Evolutionary conservation across 2,797 vertebrate species (phyloP).

Genomic region (Streptopelia turtur): DNA sequence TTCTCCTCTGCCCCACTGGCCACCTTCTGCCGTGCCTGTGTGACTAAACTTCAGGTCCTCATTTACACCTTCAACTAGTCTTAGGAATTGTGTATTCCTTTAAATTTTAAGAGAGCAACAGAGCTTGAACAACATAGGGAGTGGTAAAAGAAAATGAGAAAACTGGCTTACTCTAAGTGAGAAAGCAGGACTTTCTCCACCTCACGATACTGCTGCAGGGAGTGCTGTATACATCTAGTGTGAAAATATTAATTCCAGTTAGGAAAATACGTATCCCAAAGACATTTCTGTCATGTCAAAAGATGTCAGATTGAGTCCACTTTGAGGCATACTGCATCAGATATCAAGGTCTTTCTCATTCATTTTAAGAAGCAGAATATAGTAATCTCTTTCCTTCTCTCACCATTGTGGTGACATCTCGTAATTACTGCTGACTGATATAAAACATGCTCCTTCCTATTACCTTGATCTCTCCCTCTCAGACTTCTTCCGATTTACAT

Average conservation of each 20-base stretch:
- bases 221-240: background rate
- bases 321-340: background rate
- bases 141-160: background rate
- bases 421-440: background rate
- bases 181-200: background rate
- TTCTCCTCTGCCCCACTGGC: background rate
- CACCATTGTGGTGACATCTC: background rate
- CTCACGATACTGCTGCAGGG: background rate
- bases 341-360: background rate
- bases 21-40: background rate
- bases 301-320: background rate
- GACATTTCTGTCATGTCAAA: background rate
- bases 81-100: background rate
- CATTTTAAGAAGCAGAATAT: rapidly evolving
- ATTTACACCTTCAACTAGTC: background rate
- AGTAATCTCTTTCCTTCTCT: background rate
- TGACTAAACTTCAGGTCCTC: background rate
- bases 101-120: background rate
- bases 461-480: background rate
- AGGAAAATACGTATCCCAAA: background rate
- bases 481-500: background rate
- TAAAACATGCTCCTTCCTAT: background rate
- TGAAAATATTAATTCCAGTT: background rate
- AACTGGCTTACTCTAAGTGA: background rate
- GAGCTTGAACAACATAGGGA: background rate